Base-by-base conservation (phyloP, 1,140 invertebrate species). In the Drosophila sechellia region DNA sequence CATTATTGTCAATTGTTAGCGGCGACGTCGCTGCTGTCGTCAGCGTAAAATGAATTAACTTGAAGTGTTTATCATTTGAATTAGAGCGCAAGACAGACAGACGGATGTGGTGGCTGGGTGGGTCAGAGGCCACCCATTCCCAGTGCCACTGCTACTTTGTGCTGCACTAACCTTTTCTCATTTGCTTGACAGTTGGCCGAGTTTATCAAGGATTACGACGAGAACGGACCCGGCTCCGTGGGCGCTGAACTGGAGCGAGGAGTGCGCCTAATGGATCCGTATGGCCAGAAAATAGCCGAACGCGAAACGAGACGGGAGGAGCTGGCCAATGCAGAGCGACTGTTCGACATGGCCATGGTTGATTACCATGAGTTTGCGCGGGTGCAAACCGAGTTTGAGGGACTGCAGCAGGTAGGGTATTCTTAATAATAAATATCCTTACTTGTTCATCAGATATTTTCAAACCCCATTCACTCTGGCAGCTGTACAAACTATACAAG, bases 331-430 rank as follows among this genome's bases (percentile, higher is more conserved):
- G 96, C 96, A 0, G 97, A 98, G 92, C 95, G 96, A 74, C 93
- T 98, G 1, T 98, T 98, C 92, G 96, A 97, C 78, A 94, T 97
- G 69, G 94, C 95, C 8, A 94, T 97, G 27, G 95, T 96, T 0
- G 95, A 97, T 91, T 98, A 97, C 85, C 95, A 96, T 0, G 94
- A 95, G 46, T 96, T 97, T 84, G 90, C 95, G 5, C 93, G 95
- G 49, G 93, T 96, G 0, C 95, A 96, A 85, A 93, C 94, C 10
- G 95, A 98, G 69, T 97, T 95, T 91, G 94, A 95, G 27, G 94
- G 94, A 5, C 94, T 98, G 93, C 94, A 96, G 66, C 58, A 70
- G 71, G 91, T 92, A 37, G 20, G 13, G 0, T 10, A 11, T 10
- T 31, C 2, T 5, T 40, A 12, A 4, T 11, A 22, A 2, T 5